Evolutionary conservation across 2,797 vertebrate species (phyloP).

Genomic region (Linurgus olivaceus): DNA sequence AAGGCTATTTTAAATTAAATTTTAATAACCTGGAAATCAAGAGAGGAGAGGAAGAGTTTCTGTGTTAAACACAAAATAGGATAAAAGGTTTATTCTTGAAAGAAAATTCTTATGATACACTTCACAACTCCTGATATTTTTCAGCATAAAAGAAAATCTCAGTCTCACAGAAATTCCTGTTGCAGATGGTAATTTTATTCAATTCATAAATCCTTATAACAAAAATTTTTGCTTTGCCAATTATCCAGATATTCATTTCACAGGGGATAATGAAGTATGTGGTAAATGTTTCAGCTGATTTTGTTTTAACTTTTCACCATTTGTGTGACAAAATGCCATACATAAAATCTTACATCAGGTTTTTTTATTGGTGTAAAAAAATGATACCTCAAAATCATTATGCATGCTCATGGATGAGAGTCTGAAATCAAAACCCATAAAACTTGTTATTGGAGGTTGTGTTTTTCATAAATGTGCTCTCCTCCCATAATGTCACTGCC

Average conservation of each 20-base stretch:
- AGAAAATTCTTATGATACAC: conserved; percentile 3
- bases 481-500: conserved; percentile 5
- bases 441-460: conserved; percentile 11
- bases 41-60: not conserved
- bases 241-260: conserved; percentile 66
- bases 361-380: conserved; percentile 51
- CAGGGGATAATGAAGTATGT: conserved; percentile 31
- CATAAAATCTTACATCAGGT: not conserved
- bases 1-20: not conserved
- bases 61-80: not conserved
- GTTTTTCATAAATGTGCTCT: conserved; percentile 49
- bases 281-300: conserved; percentile 49
- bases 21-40: not conserved
- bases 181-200: conserved; percentile 62
- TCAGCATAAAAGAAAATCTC: conserved; percentile 32
- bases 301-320: conserved; percentile 31
- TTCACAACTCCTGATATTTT: conserved; percentile 33
- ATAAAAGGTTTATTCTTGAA: not conserved
- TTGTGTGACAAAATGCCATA: conserved; percentile 32
- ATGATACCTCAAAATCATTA: conserved; percentile 36
- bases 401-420: conserved; percentile 11
- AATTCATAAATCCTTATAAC: conserved; percentile 61
- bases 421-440: conserved; percentile 50
- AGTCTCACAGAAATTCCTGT: conserved; percentile 49
- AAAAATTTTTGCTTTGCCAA: conserved; percentile 57